Percentiles rank a stretch among this genome's conserved stretches.
Conservation (phyloP, 2,113 vertebrate genomes). For the Oceanodroma tethys region DNA sequence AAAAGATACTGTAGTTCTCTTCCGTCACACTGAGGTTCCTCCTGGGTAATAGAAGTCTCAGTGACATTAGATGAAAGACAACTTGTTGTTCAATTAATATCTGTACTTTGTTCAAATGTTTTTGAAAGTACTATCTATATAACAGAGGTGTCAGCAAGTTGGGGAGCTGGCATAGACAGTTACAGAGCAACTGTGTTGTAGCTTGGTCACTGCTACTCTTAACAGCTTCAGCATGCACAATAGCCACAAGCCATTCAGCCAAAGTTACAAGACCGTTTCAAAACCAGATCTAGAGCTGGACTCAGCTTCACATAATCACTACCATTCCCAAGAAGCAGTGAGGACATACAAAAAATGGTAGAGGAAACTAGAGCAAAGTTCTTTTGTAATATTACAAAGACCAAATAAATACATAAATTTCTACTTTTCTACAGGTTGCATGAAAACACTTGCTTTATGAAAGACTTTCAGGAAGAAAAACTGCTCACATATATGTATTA, state of each 20-base stretch:
- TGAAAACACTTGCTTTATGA: background rate
- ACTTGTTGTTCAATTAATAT: background rate
- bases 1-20: background rate
- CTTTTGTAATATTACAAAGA: background rate
- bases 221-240: background rate
- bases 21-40: background rate
- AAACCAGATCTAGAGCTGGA: background rate
- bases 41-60: background rate
- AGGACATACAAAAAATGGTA: background rate
- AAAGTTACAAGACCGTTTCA: background rate
- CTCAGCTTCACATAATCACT: background rate
- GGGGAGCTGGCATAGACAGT: background rate
- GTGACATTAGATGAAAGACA: background rate
- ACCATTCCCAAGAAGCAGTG: fast-evolving
- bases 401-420: background rate
- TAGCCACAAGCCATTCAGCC: background rate
- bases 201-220: background rate
- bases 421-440: background rate
- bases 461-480: background rate
- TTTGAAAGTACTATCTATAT: background rate
- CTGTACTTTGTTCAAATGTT: background rate
- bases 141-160: background rate
- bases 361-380: background rate
- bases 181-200: background rate
- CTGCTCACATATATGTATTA: background rate